These are phyloP conservation scores for Baccha elongata DNA, from an alignment of 2,888 invertebrate species.

Conservation along the genomic window DNA sequence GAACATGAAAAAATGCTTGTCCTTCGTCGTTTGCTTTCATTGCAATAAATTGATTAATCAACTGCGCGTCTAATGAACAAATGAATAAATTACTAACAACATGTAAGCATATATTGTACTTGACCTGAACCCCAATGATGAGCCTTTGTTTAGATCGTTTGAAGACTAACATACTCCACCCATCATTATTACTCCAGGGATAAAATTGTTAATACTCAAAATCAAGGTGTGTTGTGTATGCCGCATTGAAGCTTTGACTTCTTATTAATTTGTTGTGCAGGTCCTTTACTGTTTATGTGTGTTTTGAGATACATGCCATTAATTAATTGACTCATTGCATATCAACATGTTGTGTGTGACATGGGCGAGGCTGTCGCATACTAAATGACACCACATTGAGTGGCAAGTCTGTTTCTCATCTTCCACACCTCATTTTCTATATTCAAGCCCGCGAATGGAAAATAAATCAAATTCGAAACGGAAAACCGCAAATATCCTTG, in stretches of 20 bases:
- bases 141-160: slow-evolving; percentile 58
- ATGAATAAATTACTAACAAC: slow-evolving; percentile 61
- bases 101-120: slow-evolving; percentile 1
- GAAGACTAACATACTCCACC: slow-evolving; percentile 59
- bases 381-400: slow-evolving; percentile 62
- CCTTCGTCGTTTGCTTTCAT: slow-evolving; percentile 44
- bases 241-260: slow-evolving; percentile 66
- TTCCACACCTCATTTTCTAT: slow-evolving; percentile 17
- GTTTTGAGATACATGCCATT: slow-evolving; percentile 69
- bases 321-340: slow-evolving; percentile 69
- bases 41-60: slow-evolving; percentile 70
- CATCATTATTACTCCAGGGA: slow-evolving; percentile 66
- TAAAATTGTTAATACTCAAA: slow-evolving; percentile 62
- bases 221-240: slow-evolving; percentile 70
- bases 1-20: slow-evolving; percentile 36
- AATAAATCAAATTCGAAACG: slow-evolving; percentile 70
- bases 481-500: slow-evolving; percentile 65
- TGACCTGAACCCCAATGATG: slow-evolving; percentile 52
- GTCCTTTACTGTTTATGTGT: slow-evolving; percentile 61
- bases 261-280: slow-evolving; percentile 70
- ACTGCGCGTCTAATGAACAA: slow-evolving; percentile 65
- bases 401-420: slow-evolving; percentile 9
- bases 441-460: neutral
- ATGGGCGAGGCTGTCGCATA: slow-evolving; percentile 59
- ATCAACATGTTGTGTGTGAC: slow-evolving; percentile 50